Percentiles rank a stretch among this genome's conserved stretches.
These are phyloP conservation scores for Paradoxurus hermaphroditus DNA, from an alignment of 2,113 vertebrate species.

Conservation along the genomic window DNA sequence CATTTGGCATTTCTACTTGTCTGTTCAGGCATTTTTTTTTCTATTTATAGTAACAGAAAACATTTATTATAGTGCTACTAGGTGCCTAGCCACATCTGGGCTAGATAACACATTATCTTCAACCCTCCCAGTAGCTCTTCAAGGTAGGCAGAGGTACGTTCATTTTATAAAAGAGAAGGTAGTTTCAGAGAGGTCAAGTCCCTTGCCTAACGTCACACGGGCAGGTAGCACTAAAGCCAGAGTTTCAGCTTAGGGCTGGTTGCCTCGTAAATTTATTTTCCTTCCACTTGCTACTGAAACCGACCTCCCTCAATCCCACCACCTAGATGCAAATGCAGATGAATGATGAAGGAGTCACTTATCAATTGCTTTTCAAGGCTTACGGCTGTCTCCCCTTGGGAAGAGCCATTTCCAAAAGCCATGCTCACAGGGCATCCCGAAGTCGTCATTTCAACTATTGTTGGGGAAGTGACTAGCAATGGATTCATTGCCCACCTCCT, in stretches of 20 bases:
- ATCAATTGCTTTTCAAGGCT: background rate
- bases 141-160: background rate
- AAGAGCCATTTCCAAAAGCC: background rate
- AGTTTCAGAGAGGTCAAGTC: background rate
- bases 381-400: background rate
- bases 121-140: background rate
- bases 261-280: background rate
- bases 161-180: background rate
- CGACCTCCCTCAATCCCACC: background rate
- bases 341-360: background rate
- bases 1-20: background rate
- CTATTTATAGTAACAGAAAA: background rate
- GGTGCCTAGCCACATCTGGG: background rate
- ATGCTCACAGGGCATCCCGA: background rate
- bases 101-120: background rate
- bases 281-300: background rate
- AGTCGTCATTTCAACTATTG: background rate
- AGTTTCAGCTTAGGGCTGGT: background rate
- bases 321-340: background rate
- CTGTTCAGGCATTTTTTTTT: no score
- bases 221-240: background rate
- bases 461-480: background rate
- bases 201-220: background rate
- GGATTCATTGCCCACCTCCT: background rate
- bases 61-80: background rate